Percentiles rank a stretch among this genome's conserved stretches.
phyloP scores from a whole-genome alignment of 53 echinoderm and acorn worm species.

The Holothuria scabra region DNA sequence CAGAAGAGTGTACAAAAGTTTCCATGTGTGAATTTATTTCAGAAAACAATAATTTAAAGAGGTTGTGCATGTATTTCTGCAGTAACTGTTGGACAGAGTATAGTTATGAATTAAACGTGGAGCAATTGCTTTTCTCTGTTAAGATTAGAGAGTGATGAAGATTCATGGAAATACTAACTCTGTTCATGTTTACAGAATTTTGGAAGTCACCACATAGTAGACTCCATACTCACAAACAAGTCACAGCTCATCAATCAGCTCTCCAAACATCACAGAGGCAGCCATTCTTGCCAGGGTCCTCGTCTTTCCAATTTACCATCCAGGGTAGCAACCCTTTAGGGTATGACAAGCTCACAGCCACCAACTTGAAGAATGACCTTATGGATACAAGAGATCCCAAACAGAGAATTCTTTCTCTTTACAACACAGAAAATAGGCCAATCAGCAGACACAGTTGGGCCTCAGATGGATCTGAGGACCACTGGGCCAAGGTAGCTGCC shows the following conservation, averaged over 20 bases:
- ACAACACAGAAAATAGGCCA: background rate
- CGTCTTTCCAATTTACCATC: constrained; percentile 7
- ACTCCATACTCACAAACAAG: background rate
- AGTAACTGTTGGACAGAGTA: too few relatives aligned
- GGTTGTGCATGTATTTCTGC: too few relatives aligned
- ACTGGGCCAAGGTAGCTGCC: background rate
- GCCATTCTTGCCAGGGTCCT: background rate
- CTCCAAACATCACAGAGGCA: too few relatives aligned
- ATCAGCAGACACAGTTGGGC: constrained; percentile 36
- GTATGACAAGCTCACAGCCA: background rate
- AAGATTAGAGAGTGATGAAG: too few relatives aligned
- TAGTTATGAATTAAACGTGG: too few relatives aligned
- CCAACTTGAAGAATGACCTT: background rate
- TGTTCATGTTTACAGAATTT: constrained; percentile 49
- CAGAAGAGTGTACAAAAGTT: too few relatives aligned
- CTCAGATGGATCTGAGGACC: background rate
- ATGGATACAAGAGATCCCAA: constrained; percentile 33
- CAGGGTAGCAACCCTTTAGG: constrained; percentile 6
- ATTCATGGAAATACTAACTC: too few relatives aligned
- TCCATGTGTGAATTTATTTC: too few relatives aligned
- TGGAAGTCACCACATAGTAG: constrained; percentile 67
- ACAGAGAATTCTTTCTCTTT: constrained; percentile 14
- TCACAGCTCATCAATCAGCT: background rate
- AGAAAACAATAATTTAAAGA: too few relatives aligned
- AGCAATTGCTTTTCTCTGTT: too few relatives aligned